Evolutionary conservation across 2,888 invertebrate genomes (phyloP).

Genomic region (Frankliniella fusca): DNA sequence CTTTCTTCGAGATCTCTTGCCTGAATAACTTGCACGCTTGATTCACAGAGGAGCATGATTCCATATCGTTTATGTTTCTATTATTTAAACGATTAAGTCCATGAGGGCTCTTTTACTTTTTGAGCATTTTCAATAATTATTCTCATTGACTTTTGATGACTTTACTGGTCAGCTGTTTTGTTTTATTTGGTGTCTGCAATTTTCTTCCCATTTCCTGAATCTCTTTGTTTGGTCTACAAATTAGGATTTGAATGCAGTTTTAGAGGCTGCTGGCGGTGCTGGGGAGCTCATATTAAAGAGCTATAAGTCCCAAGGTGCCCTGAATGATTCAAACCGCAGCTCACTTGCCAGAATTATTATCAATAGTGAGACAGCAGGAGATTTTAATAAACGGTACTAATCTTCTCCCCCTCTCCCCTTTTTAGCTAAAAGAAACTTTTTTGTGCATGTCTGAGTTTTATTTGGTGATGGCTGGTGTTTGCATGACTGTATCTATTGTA

Average conservation of each 20-base stretch:
- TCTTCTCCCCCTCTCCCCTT: not conserved
- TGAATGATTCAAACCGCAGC: not conserved
- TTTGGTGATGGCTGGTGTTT: not conserved
- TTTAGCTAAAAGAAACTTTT: not conserved
- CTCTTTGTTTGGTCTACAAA: not conserved
- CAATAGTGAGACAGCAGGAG: not conserved
- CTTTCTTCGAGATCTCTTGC: too few relatives aligned
- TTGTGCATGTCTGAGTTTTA: not conserved
- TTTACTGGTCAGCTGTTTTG: not conserved
- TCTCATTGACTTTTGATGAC: too few relatives aligned
- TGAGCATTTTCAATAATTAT: too few relatives aligned
- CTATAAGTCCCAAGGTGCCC: not conserved
- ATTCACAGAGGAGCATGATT: too few relatives aligned
- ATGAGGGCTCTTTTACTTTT: too few relatives aligned
- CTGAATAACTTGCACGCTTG: too few relatives aligned
- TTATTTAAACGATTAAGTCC: too few relatives aligned
- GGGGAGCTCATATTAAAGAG: not conserved
- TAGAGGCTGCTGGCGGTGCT: not conserved
- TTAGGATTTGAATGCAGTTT: not conserved
- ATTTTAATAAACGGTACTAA: not conserved
- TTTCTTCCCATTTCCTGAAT: not conserved
- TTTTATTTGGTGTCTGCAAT: not conserved
- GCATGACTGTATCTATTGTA: not conserved
- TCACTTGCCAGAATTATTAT: not conserved
- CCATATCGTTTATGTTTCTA: too few relatives aligned